A percentile compares a stretch with the other conserved stretches of the same genome.
Conservation (phyloP, 2,113 vertebrate genomes). For the Heloderma charlesbogerti region DNA sequence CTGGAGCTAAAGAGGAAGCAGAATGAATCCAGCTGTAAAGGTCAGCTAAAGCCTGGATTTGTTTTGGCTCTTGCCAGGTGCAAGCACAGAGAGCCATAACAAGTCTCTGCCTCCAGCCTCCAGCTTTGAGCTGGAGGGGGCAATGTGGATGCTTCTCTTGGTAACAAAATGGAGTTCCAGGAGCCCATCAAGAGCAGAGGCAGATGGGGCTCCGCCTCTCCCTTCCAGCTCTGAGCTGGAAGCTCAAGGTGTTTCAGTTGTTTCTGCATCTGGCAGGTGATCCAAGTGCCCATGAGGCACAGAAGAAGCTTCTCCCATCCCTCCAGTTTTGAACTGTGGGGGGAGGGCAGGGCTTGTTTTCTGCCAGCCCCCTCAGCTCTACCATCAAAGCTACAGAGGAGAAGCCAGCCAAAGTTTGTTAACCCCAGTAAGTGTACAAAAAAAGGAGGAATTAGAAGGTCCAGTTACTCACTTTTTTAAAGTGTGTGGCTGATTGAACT, state of each 20-base stretch:
- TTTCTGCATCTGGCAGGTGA: not conserved
- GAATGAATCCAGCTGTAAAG: no score
- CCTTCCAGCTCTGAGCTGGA: not conserved
- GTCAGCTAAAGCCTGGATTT: no score
- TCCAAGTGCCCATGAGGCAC: not conserved
- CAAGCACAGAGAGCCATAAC: not conserved
- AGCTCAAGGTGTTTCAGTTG: not conserved
- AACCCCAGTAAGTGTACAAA: not conserved
- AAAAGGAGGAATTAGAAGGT: not conserved
- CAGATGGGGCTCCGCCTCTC: not conserved
- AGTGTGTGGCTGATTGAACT: slow-evolving; percentile 97
- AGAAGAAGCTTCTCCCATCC: not conserved
- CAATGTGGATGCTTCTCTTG: not conserved
- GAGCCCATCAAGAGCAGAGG: not conserved
- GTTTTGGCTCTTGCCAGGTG: not conserved
- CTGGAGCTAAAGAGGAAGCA: no score
- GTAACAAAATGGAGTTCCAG: not conserved
- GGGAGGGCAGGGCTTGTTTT: no score
- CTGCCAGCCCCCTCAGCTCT: not conserved
- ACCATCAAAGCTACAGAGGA: not conserved
- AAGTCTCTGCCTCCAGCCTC: not conserved
- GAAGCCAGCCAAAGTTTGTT: not conserved
- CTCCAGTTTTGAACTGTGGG: not conserved
- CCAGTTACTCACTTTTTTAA: slow-evolving; percentile 85
- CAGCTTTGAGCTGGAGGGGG: not conserved